Base-by-base conservation (phyloP, 2,888 invertebrate genomes). In the Ochlodes sylvanus region DNA sequence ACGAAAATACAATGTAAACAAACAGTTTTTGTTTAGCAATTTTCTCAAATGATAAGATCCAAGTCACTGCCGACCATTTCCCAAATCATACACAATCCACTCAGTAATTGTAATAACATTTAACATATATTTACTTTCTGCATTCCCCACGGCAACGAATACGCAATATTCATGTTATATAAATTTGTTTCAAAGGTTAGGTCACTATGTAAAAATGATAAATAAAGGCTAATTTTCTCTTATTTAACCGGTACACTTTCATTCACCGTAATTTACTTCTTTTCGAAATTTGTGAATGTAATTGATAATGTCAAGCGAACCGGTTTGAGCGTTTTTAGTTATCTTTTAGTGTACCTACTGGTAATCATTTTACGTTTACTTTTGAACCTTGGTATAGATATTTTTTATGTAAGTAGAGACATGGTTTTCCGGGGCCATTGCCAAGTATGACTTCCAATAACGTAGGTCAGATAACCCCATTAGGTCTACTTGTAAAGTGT, bases 181-280 rank as follows among this genome's bases (percentile, higher is more conserved):
- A 66, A 66, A 66, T 42, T 52, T 32, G 41, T 66, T 57, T 66
- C 66, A 66, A 66, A 66, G 66, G 66, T 66, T 66, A 66, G 60
- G 66, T 66, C 66, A 66, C 54, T 66, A 44, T 66, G 60, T 60
- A 52, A 66, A 66, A 66, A 66, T 66, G 27, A 64, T 58, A 66
- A 66, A 66, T 66, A 66, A 66, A 66, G 65, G 42, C 65, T 58
- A 21, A 58, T 52, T 66, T 66, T 52, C 52, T 66, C 52, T 66
- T 66, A 66, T 66, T 66, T 66, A 66, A 66, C 65, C 65, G 58
- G 57, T 65, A 52, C 42, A 66, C 65, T 66, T 66, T 58, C 65
- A 52, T 66, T 66, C 32, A 58, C 57, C 21, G 65, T 66, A 58
- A 66, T 52, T 66, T 58, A 60, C 65, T 52, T 58, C 27, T 41